A percentile compares a stretch with the other conserved stretches of the same genome.
Conservation (phyloP, 2,797 vertebrate species). For the Sebastiscus albofasciatus region DNA sequence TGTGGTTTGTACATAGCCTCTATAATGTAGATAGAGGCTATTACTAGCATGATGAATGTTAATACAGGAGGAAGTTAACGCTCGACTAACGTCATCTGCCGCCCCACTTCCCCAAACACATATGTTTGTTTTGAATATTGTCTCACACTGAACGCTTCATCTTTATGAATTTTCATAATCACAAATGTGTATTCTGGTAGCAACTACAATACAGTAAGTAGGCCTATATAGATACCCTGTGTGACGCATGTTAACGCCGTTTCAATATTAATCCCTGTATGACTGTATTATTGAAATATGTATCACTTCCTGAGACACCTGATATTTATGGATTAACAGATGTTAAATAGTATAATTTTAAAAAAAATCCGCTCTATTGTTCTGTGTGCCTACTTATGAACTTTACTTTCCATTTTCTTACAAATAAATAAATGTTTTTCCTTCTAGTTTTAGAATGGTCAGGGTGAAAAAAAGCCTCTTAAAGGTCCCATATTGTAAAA, state of each 20-base stretch:
- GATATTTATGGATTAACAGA: not conserved
- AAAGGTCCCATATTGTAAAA: not conserved
- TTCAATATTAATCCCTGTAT: not conserved
- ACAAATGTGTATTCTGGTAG: not conserved
- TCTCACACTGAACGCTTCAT: not conserved
- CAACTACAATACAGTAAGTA: not conserved
- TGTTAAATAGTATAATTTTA: not conserved
- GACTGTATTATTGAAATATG: not conserved
- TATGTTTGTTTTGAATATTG: not conserved
- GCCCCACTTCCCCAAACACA: not conserved
- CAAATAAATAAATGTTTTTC: not conserved
- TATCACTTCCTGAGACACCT: not conserved
- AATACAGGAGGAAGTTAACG: not conserved
- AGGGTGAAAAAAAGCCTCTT: too few species aligned
- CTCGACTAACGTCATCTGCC: not conserved
- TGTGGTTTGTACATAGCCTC: too few species aligned
- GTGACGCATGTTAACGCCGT: not conserved
- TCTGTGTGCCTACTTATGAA: not conserved
- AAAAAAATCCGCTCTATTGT: not conserved
- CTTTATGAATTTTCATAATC: not conserved
- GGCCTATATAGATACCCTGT: not conserved
- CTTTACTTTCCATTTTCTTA: not conserved
- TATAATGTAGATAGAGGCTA: not conserved
- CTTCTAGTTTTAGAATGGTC: not conserved
- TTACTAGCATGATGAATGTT: too few species aligned